Evolutionary conservation across 2,113 vertebrate genomes (phyloP), one percentile per base, ranked within the genome.

Genomic region (Actenoides hombroni): DNA sequence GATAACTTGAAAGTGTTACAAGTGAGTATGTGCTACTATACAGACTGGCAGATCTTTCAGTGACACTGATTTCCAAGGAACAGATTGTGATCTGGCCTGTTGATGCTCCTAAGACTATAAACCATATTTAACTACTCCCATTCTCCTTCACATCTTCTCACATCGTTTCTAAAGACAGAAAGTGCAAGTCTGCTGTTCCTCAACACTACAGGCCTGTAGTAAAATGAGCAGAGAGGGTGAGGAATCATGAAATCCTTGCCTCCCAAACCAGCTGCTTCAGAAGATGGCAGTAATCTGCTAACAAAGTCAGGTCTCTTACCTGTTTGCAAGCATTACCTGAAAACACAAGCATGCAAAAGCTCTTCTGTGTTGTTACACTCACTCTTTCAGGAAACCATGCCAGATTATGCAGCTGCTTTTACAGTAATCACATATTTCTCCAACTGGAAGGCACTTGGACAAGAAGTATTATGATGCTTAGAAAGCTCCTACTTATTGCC

Each of bases 351-450:
- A 76, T 48, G 3, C 23, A 33, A 68, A 63, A 83, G 28, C 13
- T 78, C 63, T 76, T 79, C 37, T 3, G 11, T 10, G 21, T 63
- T 42, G 3, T 60, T 63, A 10, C 39, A 29, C 60, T 78, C 18
- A 40, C 82, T 56, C 29, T 69, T 79, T 84, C 26, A 76, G 57
- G 82, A 85, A 79, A 33, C 57, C 61, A 28, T 60, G 85, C 56
- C 79, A 93, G 85, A 70, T 90, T 90, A 44, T 46, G 35, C 71
- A 69, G 79, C 39, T 90, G 49, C 63, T 94, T 73, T 92, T 88
- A 77, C 63, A 93, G 67, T 40, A 93, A 64, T 80, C 42, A 29
- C 2, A 0, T 20, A 24, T 28, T 89, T 94, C 33, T 95, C 13
- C 56, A 56, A 3, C 33, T 91, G 67, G 33, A 88, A 79, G 35